These are phyloP conservation scores for Pollenia angustigena DNA, from an alignment of 2,888 invertebrate genomes.

Conservation along the genomic window DNA sequence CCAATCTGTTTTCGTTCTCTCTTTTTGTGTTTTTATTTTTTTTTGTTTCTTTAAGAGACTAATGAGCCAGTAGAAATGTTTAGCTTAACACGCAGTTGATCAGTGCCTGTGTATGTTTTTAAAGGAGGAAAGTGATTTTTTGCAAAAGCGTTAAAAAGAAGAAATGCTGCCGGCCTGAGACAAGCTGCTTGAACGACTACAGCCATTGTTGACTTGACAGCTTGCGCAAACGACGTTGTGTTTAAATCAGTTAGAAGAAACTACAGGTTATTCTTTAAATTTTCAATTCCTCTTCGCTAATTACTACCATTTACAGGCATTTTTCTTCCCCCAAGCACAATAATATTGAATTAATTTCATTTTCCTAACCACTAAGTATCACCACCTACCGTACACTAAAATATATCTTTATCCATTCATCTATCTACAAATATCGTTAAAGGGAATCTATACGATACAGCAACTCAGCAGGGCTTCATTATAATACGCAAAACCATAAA, in stretches of 20 bases:
- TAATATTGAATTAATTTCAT: conserved; percentile 65
- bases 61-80: conserved; percentile 9
- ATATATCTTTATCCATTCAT: conserved; percentile 55
- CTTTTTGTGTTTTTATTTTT: conserved; percentile 51
- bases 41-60: conserved; percentile 49
- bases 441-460: conserved; percentile 81
- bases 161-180: not conserved
- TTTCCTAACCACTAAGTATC: conserved; percentile 52
- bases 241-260: not conserved
- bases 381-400: conserved; percentile 44
- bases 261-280: conserved; percentile 62
- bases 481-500: conserved; percentile 63
- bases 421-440: conserved; percentile 78
- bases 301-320: conserved; percentile 68
- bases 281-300: conserved; percentile 62
- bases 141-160: not conserved
- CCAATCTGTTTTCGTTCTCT: conserved; percentile 41
- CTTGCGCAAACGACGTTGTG: conserved; percentile 11
- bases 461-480: conserved; percentile 72
- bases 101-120: conserved; percentile 69
- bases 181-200: conserved; percentile 61
- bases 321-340: conserved; percentile 40
- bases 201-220: conserved; percentile 66
- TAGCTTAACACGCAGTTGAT: conserved; percentile 73
- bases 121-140: not conserved